Evolutionary conservation across 2,888 invertebrate genomes (phyloP), one percentile per base, ranked within the genome.

Genomic region (Brachyopa scutellaris): DNA sequence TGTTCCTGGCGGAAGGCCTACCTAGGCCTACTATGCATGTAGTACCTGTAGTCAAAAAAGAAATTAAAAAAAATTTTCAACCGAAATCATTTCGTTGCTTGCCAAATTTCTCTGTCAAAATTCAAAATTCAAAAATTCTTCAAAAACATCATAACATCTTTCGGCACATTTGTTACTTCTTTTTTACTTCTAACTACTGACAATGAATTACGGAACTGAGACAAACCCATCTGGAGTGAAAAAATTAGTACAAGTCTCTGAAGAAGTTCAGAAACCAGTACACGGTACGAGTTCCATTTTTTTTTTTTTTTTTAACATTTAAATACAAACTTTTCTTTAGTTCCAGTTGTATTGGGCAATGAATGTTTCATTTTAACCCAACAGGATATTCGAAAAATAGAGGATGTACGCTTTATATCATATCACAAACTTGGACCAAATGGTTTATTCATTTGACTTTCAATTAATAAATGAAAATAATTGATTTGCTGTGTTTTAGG

Each of bases 311-410:
- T 9, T 17, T 1, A 11, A 21, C 13, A 3, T 6, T 23, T 21
- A 21, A 36, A 23, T 36, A 29, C n/a, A 23, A 13, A 15, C 2
- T n/a, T 64, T 13, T 47, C 6, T 36, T 8, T n/a, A 89, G 90
- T 87, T 17, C 88, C 88, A 7, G 23, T 89, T 2, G 26, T 88
- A 5, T 72, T 89, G 49, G 89, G 87, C 2, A 87, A 87, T 40
- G 87, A 89, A 13, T 47, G 85, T 29, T 86, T 84, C 13, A 26
- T 88, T 15, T 49, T 89, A 4, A 87, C 86, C 0, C 90, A 89
- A 57, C 90, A 89, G 78, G 90, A 89, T 67, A 67, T 88, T 5
- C 86, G 89, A 1, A 87, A 87, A 53, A 84, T 86, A 11, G 88
- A 88, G 57, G 89, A 89, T 4, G 84, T 82, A 0, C 86, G 89